Conservation (phyloP, 2,113 vertebrate genomes). For the Myotis lucifugus region DNA sequence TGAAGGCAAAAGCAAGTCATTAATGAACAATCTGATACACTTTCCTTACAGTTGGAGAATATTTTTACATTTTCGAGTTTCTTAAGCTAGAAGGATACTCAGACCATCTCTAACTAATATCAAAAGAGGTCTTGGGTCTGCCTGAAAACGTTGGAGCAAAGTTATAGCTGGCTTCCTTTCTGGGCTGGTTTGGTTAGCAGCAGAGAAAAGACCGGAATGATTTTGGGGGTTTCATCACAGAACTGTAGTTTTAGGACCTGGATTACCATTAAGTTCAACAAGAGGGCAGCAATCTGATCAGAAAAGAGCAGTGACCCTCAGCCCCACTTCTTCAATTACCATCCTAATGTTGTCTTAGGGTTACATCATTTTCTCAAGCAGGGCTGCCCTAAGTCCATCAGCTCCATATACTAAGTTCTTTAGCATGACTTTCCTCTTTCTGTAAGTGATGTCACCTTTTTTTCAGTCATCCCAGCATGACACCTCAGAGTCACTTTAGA, state of each 20-base stretch:
- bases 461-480: neutral
- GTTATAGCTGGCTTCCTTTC: neutral
- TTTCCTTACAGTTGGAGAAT: neutral
- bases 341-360: neutral
- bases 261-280: neutral
- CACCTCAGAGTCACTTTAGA: neutral
- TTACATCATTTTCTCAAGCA: constrained; percentile 41
- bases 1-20: neutral
- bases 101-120: neutral
- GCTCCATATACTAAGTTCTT: constrained; percentile 17
- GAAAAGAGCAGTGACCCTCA: neutral
- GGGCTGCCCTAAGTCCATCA: neutral
- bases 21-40: neutral
- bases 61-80: neutral
- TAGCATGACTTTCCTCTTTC: constrained; percentile 36
- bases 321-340: neutral
- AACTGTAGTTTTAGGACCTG: neutral
- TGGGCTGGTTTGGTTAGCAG: neutral
- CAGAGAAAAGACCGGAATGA: neutral
- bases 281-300: constrained; percentile 13
- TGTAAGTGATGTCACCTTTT: constrained; percentile 58
- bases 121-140: neutral
- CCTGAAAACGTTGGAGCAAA: neutral
- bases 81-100: neutral
- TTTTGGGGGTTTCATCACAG: neutral